Percentiles rank a stretch among this genome's conserved stretches.
phyloP scores from a whole-genome alignment of 2,888 invertebrate species.

The Polyploca ridens region DNA sequence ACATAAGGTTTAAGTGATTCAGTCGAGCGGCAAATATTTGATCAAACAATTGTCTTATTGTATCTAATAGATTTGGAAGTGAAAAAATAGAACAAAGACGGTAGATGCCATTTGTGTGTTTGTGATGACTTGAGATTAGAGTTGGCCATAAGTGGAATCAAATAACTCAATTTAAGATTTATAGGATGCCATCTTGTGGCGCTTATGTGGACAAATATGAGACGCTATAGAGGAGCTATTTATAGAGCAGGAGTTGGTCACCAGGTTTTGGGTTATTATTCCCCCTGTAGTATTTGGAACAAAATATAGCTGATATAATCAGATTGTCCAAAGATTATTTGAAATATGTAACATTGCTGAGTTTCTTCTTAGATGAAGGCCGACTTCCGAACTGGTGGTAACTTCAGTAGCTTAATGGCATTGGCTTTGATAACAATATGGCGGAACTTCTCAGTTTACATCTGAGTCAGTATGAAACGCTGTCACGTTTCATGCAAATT shows the following conservation, averaged over 20 bases:
- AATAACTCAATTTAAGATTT: not conserved
- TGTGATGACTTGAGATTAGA: slow-evolving; percentile 47
- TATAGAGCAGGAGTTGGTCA: not conserved
- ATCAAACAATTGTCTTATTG: not conserved
- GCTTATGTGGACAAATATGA: not conserved
- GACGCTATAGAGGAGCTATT: not conserved
- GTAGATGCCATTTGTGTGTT: slow-evolving; percentile 35
- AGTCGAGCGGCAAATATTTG: not conserved
- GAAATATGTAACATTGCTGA: no score
- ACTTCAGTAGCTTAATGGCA: no score
- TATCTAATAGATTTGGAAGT: not conserved
- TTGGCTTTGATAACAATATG: no score
- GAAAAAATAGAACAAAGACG: slow-evolving; percentile 40
- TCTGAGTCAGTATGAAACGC: no score
- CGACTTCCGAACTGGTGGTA: no score
- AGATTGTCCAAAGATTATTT: no score
- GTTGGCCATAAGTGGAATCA: slow-evolving; percentile 19
- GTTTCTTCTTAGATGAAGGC: no score
- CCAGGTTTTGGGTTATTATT: no score
- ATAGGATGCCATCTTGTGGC: not conserved
- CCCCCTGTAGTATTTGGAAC: no score
- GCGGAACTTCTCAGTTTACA: no score
- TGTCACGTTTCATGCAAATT: no score
- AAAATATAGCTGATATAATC: no score
- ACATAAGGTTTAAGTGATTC: not conserved